Evolutionary conservation across 1,140 invertebrate species (phyloP).

Genomic region (Coptotermes formosanus): DNA sequence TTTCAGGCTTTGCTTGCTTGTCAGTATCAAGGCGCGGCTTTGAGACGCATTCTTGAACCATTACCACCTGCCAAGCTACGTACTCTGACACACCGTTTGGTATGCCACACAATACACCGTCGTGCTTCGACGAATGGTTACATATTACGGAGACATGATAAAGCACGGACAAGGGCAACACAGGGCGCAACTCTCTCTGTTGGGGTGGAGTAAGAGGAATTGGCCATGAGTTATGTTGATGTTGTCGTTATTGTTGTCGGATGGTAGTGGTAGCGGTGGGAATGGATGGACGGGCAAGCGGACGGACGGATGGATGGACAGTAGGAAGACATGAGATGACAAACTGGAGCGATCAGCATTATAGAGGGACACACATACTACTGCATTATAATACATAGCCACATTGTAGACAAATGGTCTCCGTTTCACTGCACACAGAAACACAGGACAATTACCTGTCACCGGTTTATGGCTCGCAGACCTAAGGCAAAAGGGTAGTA

Average conservation of each 20-base stretch:
- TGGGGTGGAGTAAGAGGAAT: background rate
- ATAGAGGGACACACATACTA: background rate
- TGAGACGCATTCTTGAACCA: background rate
- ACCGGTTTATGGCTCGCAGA: background rate
- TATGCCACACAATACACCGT: background rate
- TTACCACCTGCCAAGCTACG: background rate
- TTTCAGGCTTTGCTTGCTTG: too few species aligned
- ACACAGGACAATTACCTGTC: background rate
- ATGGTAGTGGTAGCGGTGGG: background rate
- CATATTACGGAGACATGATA: slow-evolving; percentile 8
- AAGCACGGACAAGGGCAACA: background rate
- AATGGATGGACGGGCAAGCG: background rate
- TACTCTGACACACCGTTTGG: background rate
- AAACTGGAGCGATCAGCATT: slow-evolving; percentile 14
- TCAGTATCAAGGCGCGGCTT: background rate
- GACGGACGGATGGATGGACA: background rate
- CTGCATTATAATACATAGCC: slow-evolving; percentile 13
- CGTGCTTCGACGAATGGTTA: background rate
- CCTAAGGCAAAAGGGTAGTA: too few species aligned
- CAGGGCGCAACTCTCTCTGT: background rate
- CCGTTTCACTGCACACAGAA: background rate
- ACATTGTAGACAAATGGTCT: slow-evolving; percentile 11
- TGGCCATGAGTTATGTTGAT: slow-evolving; percentile 11
- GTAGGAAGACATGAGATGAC: background rate
- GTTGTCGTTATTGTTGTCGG: background rate